Conservation (phyloP, 2,113 vertebrate species). For the Hyla sarda region DNA sequence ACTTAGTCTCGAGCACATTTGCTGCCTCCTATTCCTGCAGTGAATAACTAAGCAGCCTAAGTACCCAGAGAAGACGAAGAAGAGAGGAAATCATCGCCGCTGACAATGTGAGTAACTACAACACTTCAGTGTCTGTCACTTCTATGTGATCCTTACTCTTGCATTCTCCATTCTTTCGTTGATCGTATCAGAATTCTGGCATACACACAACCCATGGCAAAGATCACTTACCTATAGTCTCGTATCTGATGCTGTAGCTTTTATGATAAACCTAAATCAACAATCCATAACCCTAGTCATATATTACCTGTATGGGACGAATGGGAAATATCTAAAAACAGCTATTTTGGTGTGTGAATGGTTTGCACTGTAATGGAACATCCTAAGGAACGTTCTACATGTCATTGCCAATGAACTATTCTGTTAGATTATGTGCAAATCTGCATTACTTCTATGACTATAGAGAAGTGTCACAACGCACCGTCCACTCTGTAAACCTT, state of each 20-base stretch:
- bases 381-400: too few species aligned
- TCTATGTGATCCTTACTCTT: not conserved
- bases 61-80: constrained; percentile 1
- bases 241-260: not conserved
- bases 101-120: constrained; percentile 45
- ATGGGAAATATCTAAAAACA: too few species aligned
- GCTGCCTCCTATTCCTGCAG: not conserved
- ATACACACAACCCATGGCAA: not conserved
- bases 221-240: not conserved
- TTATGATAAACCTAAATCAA: too few species aligned
- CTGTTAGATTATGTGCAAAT: not conserved
- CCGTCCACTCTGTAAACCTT: too few species aligned
- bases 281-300: too few species aligned
- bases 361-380: too few species aligned
- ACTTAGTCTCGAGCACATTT: constrained; percentile 4
- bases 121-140: not conserved
- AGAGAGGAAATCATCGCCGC: not conserved
- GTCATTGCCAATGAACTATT: too few species aligned
- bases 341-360: too few species aligned
- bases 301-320: not conserved
- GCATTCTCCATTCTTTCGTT: not conserved
- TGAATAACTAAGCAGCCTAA: not conserved
- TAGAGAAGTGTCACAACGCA: too few species aligned
- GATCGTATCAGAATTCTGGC: too few species aligned
- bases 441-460: not conserved